Conservation (phyloP, 1,140 invertebrate genomes). For the Bacillus rossius region DNA sequence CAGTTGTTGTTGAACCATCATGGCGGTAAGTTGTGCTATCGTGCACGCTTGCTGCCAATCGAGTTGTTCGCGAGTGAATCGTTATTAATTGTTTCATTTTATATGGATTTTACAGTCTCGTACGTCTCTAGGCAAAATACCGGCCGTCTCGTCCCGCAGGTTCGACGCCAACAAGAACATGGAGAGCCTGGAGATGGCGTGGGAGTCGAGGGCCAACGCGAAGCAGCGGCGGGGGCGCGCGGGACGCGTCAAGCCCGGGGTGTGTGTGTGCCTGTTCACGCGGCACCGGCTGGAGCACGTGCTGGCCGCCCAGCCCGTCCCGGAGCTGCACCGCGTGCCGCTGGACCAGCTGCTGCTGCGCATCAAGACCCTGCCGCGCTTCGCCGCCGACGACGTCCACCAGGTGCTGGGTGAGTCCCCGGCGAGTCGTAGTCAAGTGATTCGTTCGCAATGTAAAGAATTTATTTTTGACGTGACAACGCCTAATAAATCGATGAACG, state of each 20-base stretch:
- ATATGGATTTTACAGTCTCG: too few relatives aligned
- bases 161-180: slow-evolving; percentile 81
- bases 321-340: slow-evolving; percentile 80
- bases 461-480: too few relatives aligned
- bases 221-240: slow-evolving; percentile 79
- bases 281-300: slow-evolving; percentile 56
- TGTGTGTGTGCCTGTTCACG: slow-evolving; percentile 77
- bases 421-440: too few relatives aligned
- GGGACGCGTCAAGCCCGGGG: slow-evolving; percentile 82
- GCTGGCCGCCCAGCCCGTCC: slow-evolving; percentile 62
- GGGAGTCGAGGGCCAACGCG: slow-evolving; percentile 76
- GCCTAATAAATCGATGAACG: too few relatives aligned
- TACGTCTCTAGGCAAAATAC: too few relatives aligned
- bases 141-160: slow-evolving; percentile 39
- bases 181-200: slow-evolving; percentile 73
- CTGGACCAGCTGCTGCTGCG: slow-evolving; percentile 84
- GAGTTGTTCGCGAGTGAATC: too few relatives aligned
- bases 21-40: too few relatives aligned
- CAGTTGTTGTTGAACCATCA: too few relatives aligned
- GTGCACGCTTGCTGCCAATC: too few relatives aligned
- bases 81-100: too few relatives aligned
- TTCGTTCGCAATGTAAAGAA: too few relatives aligned
- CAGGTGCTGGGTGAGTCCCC: slow-evolving; percentile 54
- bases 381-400: slow-evolving; percentile 56
- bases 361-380: slow-evolving; percentile 75